Evolutionary conservation across 1,140 invertebrate genomes (phyloP), one percentile per base, ranked within the genome.

Genomic region (Drosophila santomea): DNA sequence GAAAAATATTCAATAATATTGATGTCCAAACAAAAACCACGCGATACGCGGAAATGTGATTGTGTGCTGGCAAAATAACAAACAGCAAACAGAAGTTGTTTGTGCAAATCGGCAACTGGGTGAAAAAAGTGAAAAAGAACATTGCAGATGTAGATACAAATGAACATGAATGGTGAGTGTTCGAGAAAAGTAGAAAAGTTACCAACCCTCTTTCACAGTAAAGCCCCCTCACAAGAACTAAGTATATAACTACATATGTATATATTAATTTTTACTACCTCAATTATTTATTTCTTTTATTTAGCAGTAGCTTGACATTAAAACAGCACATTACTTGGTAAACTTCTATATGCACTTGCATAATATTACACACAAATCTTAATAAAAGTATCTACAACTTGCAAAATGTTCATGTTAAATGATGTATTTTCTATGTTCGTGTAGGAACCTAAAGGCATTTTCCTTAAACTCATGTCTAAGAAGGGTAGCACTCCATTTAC

Each of bases 1-100:
- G 35, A 50, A 38, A 38, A 68, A 67, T 68, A 68, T 55, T 67
- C 15, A 69, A 67, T 45, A 45, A 47, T 55, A 69, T 54, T 67
- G 38, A 41, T 67, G 61, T 57, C 32, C 59, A 61, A 61, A 41
- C 47, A 38, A 35, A 64, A 63, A 28, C 20, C 58, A 11, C 15
- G 8, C 23, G 38, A 11, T 51, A 35, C 45, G 25, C 23, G 44
- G 23, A 12, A 38, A 36, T 61, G 35, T 47, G 32, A 45, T 64
- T 64, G 28, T 66, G 15, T 32, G 43, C 15, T 45, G 36, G 61
- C 61, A 61, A 61, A 66, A 66, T 66, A 66, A 66, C 35, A 66
- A 66, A 67, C 36, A 67, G 58, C 58, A 32, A 41, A 69, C 39
- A n/a, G 45, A 25, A 47, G 23, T 38, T 69, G 62, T 68, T 69